These are phyloP conservation scores for Hermatobates lingyangjiaoensis DNA, from an alignment of 1,140 invertebrate genomes.

Conservation along the genomic window DNA sequence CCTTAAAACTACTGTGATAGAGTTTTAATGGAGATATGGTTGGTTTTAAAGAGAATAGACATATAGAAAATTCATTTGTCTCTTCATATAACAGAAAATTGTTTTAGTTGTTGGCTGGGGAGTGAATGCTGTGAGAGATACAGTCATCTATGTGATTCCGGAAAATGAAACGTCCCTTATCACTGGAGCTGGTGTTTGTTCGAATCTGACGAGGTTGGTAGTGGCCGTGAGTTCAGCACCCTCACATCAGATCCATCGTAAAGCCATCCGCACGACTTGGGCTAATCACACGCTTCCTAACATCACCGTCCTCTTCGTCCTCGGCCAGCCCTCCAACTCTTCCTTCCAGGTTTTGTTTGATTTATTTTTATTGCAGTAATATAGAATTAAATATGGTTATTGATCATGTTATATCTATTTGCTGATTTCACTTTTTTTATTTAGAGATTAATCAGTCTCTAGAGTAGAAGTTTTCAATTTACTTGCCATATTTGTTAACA, in stretches of 20 bases:
- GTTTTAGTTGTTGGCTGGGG: constrained; percentile 37
- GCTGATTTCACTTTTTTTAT: too few relatives aligned
- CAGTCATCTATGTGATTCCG: constrained; percentile 44
- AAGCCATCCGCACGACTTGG: constrained; percentile 65
- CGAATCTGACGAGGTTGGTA: constrained; percentile 29
- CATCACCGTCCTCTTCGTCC: constrained; percentile 31
- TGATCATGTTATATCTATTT: too few relatives aligned
- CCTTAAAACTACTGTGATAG: too few relatives aligned
- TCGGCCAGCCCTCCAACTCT: constrained; percentile 33
- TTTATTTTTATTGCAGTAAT: neutral
- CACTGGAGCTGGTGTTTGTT: constrained; percentile 36
- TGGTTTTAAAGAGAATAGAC: too few relatives aligned
- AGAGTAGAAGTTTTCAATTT: too few relatives aligned
- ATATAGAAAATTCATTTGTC: too few relatives aligned
- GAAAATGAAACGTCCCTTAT: constrained; percentile 45
- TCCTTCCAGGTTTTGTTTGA: constrained; percentile 28
- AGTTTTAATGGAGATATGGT: too few relatives aligned
- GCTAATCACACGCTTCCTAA: constrained; percentile 22
- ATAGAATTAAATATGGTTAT: too few relatives aligned
- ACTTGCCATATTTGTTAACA: too few relatives aligned
- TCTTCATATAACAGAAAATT: too few relatives aligned
- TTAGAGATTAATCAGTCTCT: too few relatives aligned
- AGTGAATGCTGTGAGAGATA: constrained; percentile 45
- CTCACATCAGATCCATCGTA: constrained; percentile 38
- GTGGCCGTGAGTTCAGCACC: constrained; percentile 55